Evolutionary conservation across 2,888 invertebrate species (phyloP).

Genomic region (Xiphydria camelus): DNA sequence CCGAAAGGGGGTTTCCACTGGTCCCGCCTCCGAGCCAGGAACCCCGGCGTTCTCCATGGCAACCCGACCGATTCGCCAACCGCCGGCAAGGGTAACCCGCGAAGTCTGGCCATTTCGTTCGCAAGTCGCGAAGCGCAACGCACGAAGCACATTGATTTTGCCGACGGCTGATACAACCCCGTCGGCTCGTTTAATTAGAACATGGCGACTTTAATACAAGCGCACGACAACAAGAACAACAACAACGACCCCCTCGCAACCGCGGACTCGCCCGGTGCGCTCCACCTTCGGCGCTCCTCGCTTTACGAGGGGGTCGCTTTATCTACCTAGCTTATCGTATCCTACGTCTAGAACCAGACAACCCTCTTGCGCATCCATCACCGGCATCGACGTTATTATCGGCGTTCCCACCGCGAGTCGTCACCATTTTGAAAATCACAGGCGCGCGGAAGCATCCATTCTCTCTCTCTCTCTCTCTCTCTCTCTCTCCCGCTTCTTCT

Average conservation of each 20-base stretch:
- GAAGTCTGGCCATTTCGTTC: constrained; percentile 4
- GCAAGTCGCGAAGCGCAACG: constrained; percentile 14
- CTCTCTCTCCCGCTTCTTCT: constrained; percentile 1
- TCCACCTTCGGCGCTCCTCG: constrained; percentile 10
- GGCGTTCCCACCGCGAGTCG: constrained; percentile 15
- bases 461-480: constrained; percentile 9
- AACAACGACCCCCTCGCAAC: constrained; percentile 40
- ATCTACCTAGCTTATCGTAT: constrained; percentile 43
- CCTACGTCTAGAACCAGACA: constrained; percentile 38
- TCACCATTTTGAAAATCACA: constrained; percentile 12
- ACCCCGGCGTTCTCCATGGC: constrained; percentile 51
- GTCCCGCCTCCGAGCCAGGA: constrained; percentile 29
- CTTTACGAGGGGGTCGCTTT: constrained; percentile 38
- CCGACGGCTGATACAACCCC: constrained; percentile 56
- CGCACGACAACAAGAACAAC: constrained; percentile 56
- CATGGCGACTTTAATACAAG: constrained; percentile 57
- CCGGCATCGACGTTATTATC: constrained; percentile 29
- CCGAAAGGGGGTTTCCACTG: constrained; percentile 50
- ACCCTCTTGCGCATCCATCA: constrained; percentile 31
- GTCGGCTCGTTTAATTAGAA: constrained; percentile 56
- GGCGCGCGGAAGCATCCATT: constrained; percentile 12
- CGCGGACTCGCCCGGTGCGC: neutral
- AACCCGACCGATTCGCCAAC: constrained; percentile 55
- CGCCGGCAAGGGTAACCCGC: constrained; percentile 48
- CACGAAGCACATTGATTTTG: constrained; percentile 47